Evolutionary conservation across 1,140 invertebrate species (phyloP), one percentile per base, ranked within the genome.

Genomic region (Chironomus striatipennis): DNA sequence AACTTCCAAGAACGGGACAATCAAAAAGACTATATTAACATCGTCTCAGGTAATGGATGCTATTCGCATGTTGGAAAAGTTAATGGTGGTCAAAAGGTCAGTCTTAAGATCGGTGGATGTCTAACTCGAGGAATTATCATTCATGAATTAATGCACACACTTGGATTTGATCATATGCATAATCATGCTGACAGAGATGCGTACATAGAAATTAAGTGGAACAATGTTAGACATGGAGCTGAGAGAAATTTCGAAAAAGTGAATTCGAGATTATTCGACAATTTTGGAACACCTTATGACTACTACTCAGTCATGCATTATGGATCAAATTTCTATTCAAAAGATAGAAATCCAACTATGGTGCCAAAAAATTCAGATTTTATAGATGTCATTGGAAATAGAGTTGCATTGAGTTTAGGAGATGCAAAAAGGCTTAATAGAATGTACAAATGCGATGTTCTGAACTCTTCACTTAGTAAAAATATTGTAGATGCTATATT

Each of bases 291-390:
- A 73, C 79, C 81, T 20, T 92, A 92, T 77, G 90, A 91, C 80
- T 91, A 90, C 76, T 80, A 83, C 7, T 90, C 88, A 78, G 84
- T 92, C 7, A 91, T 91, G 90, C 90, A 92, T 78, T 91, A 92
- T 77, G 87, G 86, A 75, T 81, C 84, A 10, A 81, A 83, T 73
- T 88, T 88, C 7, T 91, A 90, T 76, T 87, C 87, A 1, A 85
- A 83, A 76, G 89, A 90, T 78, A 86, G 84, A n/a, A 78, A 86
- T 6, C 5, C 6, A 65, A 65, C 57, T 5, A 65, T 65, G 5
- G n/a, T 8, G 10, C 57, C 57, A 7, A 8, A 5, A 8, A n/a
- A 65, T 7, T 7, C 6, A 65, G 15, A 21, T 6, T 6, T 7
- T 70, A 18, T 6, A 65, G 10, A 65, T 65, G 57, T 65, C 5